Evolutionary conservation across 2,888 invertebrate species (phyloP), one percentile per base, ranked within the genome.

Genomic region (Ectemnius continuus): DNA sequence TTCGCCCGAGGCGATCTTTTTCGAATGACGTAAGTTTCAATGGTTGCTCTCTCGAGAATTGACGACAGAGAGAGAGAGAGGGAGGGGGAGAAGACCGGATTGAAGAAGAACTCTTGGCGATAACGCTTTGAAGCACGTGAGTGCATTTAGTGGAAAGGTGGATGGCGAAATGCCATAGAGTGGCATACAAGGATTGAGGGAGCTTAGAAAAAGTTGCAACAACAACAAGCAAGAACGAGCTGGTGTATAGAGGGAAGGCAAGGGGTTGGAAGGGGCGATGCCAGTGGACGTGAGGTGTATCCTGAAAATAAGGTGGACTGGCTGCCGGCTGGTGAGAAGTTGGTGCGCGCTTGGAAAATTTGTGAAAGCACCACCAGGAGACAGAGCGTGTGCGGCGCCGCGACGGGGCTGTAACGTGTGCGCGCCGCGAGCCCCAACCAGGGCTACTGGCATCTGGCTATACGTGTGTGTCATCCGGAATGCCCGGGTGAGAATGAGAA

Each of bases 241-340:
- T 6, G 36, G 36, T 36, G 36, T 36, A 36, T 13, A 47, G 5
- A 45, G 18, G 48, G 48, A 47, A 62, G 59, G 56, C 45, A 63
- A 62, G 60, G 59, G 36, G 48, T n/a, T n/a, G n/a, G 63, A 26
- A 58, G 62, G 59, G 26, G 64, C 20, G 66, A 61, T 61, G 61
- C 80, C 52, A 52, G 36, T 36, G 63, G 67, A 73, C 77, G 80
- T 67, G 80, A 75, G 73, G 58, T 75, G 77, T 68, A 64, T 76
- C 67, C 63, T 23, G 70, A 82, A 75, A 76, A 70, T 72, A 78
- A 73, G 73, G 62, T 64, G 67, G 64, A 48, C 57, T 60, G 59
- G 61, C 73, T 67, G 68, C 65, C 66, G 45, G 8, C 47, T n/a
- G 56, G 46, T 20, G 56, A 73, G 47, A 72, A 76, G 71, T 82